phyloP scores from a whole-genome alignment of 1,140 invertebrate species.

The Odontomachus brunneus region DNA sequence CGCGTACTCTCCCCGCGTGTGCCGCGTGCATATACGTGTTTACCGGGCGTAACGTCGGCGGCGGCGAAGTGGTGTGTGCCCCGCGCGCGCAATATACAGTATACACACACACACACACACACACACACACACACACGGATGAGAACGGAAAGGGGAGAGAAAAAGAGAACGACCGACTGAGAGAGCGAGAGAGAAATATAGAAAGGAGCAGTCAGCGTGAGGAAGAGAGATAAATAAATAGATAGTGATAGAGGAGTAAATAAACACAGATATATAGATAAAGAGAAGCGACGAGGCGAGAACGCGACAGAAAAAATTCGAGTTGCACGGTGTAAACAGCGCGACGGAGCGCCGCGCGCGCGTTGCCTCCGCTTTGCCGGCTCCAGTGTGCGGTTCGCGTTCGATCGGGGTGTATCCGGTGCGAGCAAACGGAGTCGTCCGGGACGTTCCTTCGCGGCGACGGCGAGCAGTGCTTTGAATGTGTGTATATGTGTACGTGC shows the following conservation, averaged over 20 bases:
- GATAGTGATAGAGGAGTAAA: neutral
- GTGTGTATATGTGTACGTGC: slow-evolving; percentile 55
- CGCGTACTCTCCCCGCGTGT: neutral
- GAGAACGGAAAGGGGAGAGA: slow-evolving; percentile 21
- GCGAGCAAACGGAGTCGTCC: slow-evolving; percentile 36
- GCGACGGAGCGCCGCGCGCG: neutral
- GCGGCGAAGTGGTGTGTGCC: slow-evolving; percentile 11
- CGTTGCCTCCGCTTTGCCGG: neutral
- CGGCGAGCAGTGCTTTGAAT: slow-evolving; percentile 1
- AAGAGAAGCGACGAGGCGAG: slow-evolving; percentile 5
- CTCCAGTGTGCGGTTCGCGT: slow-evolving; percentile 6
- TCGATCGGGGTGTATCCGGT: slow-evolving; percentile 43
- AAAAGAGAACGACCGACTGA: too few species aligned
- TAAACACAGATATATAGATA: neutral
- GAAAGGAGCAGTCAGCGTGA: neutral
- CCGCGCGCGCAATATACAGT: neutral
- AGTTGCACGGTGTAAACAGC: slow-evolving; percentile 36
- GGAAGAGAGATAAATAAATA: neutral
- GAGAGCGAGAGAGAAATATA: neutral
- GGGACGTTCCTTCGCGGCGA: slow-evolving; percentile 39
- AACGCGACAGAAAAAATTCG: slow-evolving; percentile 14
- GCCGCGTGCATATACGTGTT: slow-evolving; percentile 42
- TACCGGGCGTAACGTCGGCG: slow-evolving; percentile 53
- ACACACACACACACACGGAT: neutral
- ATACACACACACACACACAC: too few species aligned